Evolutionary conservation across 2,888 invertebrate species (phyloP), one percentile per base, ranked within the genome.

Genomic region (Eledone cirrhosa): DNA sequence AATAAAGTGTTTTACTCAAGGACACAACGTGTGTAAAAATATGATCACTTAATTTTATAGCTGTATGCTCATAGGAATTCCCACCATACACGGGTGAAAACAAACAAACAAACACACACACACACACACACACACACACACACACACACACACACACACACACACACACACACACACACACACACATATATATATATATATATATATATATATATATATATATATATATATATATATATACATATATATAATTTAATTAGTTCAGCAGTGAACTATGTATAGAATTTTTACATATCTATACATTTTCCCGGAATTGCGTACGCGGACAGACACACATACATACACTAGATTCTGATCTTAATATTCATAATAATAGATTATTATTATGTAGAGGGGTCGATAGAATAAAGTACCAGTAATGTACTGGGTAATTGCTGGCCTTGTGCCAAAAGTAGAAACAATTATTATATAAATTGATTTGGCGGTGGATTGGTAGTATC

Each of bases 211-310:
- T 74, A 33, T 74, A 22, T 33, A 33, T 74, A 33, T 74, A 33
- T 33, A 33, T 74, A 33, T 74, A 13, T 74, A 33, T 74, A 8
- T 74, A 33, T 74, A 33, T 74, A 33, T 74, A 33, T 22, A 33
- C 33, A 74, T 74, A 16, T 14, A 29, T 24, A 29, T 27, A 16
- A 48, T 77, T 8, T 48, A 14, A 13, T 41, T 69, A 59, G 72
- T 77, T 81, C 53, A 78, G 80, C 80, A 41, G 80, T 72, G 80
- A 82, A 77, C 53, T 79, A 72, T 80, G 80, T 65, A 80, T 79
- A 41, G 79, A 80, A 69, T 81, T 81, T 69, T 65, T 69, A 53
- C 19, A 1, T n/a, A 53, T n/a, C 19, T n/a, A 53, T 53, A 2
- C 53, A 24, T 65, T n/a, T 24, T 14, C 24, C 0, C 13, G n/a